Evolutionary conservation across 2,888 invertebrate species (phyloP), one percentile per base, ranked within the genome.

Genomic region (Trypoxylon attenuatum): DNA sequence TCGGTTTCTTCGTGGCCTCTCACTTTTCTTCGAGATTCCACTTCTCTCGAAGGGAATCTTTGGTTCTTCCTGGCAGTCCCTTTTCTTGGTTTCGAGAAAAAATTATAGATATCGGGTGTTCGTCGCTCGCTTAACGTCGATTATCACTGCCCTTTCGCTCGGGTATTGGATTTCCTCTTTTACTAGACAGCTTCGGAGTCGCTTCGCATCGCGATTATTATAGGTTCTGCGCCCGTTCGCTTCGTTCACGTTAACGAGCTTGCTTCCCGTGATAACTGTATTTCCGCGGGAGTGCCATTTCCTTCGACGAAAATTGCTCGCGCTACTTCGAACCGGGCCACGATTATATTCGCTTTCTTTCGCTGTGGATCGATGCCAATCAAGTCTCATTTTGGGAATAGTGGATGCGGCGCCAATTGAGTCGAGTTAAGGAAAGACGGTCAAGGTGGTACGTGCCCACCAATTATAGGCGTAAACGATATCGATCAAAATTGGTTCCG

Each of bases 361-460:
- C 33, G n/a, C 4, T n/a, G 38, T 25, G n/a, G 43, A 42, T 27
- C 51, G 42, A 57, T 57, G 33, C 27, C 22, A 25, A 29, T 10
- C 21, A 49, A 21, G 55, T 53, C 60, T 56, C 27, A 60, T 66
- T 60, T 22, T 51, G 47, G 39, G 23, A 33, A n/a, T 51, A 42
- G 16, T 29, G 22, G 22, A 19, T 41, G 15, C 15, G 21, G 42
- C 50, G 25, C 1, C 25, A 8, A 4, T 45, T 53, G 49, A 41
- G 29, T 25, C 5, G 27, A 43, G 10, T 21, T 15, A 33, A 33
- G 45, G 18, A 27, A 52, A 62, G 51, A 8, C 25, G 67, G 64
- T 64, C 64, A 68, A 68, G 64, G 59, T 41, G 49, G 29, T 53
- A n/a, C n/a, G n/a, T n/a, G n/a, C n/a, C n/a, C n/a, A n/a, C n/a